Percentiles rank a stretch among this genome's conserved stretches.
Conservation (phyloP, 2,113 vertebrate genomes). For the Pachypanchax playfairii region DNA sequence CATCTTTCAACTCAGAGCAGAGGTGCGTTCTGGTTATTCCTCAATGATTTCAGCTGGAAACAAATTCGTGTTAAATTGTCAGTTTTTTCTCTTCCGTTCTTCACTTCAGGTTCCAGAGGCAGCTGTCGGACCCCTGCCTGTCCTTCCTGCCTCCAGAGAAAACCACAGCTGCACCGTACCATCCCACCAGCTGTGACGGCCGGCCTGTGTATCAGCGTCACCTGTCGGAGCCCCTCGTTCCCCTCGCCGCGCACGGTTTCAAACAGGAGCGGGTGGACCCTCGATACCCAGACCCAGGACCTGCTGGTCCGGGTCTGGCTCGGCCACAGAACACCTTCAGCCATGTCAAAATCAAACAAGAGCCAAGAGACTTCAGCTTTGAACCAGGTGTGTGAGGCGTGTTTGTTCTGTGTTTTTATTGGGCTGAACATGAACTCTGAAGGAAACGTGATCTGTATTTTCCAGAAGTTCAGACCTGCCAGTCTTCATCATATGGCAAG, state of each 20-base stretch:
- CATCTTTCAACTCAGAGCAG: slow-evolving; percentile 85
- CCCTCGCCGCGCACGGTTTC: slow-evolving; percentile 82
- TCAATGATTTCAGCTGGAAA: background rate
- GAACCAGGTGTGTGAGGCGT: slow-evolving; percentile 83
- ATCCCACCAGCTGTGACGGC: slow-evolving; percentile 69
- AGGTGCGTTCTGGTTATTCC: slow-evolving; percentile 78
- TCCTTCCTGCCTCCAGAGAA: slow-evolving; percentile 64
- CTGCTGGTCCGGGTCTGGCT: slow-evolving; percentile 67
- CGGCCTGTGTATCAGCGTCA: slow-evolving; percentile 89
- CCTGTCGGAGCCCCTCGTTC: slow-evolving; percentile 87
- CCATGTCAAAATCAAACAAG: slow-evolving; percentile 90
- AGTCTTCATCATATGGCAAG: slow-evolving; percentile 85
- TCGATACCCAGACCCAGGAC: slow-evolving; percentile 78
- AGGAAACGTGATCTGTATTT: slow-evolving; percentile 21
- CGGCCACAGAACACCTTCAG: slow-evolving; percentile 75
- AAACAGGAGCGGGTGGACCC: slow-evolving; percentile 93
- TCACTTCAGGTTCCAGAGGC: slow-evolving; percentile 87
- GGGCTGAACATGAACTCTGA: too few relatives aligned
- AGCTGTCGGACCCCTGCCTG: slow-evolving; percentile 88
- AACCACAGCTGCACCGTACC: slow-evolving; percentile 74
- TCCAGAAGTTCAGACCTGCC: slow-evolving; percentile 92
- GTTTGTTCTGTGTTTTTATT: background rate
- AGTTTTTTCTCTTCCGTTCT: too few relatives aligned
- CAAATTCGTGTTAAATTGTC: too few relatives aligned
- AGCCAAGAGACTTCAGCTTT: slow-evolving; percentile 90